Evolutionary conservation across 1,140 invertebrate species (phyloP).

Genomic region (Drosophila pseudoobscura): DNA sequence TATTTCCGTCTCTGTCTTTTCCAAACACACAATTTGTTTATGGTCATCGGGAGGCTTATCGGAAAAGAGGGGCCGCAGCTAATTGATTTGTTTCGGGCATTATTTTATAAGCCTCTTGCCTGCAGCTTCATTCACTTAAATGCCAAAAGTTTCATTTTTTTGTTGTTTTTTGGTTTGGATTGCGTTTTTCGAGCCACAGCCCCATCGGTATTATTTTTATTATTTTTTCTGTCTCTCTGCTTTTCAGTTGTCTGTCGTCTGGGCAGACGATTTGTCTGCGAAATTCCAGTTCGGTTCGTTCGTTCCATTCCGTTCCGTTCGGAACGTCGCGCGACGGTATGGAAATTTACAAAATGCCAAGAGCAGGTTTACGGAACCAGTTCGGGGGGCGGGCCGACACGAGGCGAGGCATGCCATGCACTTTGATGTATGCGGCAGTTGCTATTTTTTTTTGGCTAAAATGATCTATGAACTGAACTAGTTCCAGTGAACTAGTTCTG

Average conservation of each 20-base stretch:
- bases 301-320: too few species aligned
- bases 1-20: slow-evolving; percentile 29
- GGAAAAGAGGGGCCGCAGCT: slow-evolving; percentile 2
- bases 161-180: background rate
- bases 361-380: slow-evolving; percentile 34
- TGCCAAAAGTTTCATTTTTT: slow-evolving; percentile 25
- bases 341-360: slow-evolving; percentile 40
- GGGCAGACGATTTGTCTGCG: slow-evolving; percentile 38
- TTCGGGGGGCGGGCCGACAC: background rate
- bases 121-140: slow-evolving; percentile 7
- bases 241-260: background rate
- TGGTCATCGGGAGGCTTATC: slow-evolving; percentile 6
- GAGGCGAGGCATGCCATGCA: too few species aligned
- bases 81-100: slow-evolving; percentile 33
- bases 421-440: too few species aligned
- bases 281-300: slow-evolving; percentile 31
- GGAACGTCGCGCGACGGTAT: slow-evolving; percentile 3
- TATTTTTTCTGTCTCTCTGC: background rate
- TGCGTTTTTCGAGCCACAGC: too few species aligned
- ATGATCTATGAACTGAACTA: too few species aligned
- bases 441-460: too few species aligned
- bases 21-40: slow-evolving; percentile 2
- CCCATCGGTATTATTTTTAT: background rate
- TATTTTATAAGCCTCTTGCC: slow-evolving; percentile 11
- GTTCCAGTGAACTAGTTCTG: too few species aligned